phyloP scores from a whole-genome alignment of 2,113 vertebrate species.

The Pteropus alecto region DNA sequence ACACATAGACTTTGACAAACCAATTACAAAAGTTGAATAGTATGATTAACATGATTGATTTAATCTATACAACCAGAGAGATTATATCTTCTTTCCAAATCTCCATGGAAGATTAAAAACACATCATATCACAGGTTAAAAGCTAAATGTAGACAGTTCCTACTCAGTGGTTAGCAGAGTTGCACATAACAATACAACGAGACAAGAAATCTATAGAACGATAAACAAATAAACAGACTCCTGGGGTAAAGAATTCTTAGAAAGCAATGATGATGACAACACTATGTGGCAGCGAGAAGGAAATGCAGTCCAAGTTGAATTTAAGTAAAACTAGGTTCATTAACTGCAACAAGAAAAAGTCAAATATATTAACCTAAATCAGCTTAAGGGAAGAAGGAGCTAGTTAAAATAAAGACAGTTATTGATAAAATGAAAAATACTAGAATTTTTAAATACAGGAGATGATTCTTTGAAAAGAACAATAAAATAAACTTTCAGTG shows the following conservation, averaged over 20 bases:
- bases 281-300: neutral
- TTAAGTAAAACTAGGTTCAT: neutral
- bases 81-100: neutral
- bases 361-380: neutral
- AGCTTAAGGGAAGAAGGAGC: neutral
- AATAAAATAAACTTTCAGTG: neutral
- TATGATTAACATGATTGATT: neutral
- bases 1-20: neutral
- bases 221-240: neutral
- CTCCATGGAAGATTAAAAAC: neutral
- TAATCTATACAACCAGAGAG: neutral
- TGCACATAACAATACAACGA: neutral
- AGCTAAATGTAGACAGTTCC: neutral
- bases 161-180: neutral
- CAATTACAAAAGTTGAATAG: neutral
- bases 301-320: neutral
- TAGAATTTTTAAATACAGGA: neutral
- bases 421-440: neutral
- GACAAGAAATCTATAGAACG: neutral
- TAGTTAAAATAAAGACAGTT: neutral
- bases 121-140: neutral
- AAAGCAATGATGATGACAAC: neutral
- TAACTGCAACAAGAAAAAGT: neutral
- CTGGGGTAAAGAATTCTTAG: neutral
- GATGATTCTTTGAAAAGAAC: neutral